A percentile compares a stretch with the other conserved stretches of the same genome.
phyloP scores from a whole-genome alignment of 2,888 invertebrate species.

The Protophormia terraenovae region DNA sequence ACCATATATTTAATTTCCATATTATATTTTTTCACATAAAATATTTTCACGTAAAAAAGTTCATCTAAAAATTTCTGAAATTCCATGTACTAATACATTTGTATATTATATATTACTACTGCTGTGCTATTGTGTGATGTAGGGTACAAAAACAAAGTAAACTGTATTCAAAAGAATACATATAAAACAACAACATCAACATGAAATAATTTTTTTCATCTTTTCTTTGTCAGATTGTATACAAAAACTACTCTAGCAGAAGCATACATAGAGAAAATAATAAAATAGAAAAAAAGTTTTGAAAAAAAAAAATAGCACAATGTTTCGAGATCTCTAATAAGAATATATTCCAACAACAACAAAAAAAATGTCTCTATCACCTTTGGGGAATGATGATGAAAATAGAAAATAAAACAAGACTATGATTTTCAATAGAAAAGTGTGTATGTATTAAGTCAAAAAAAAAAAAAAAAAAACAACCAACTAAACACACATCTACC shows the following conservation, averaged over 20 bases:
- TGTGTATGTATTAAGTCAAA: background rate
- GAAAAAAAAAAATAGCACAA: background rate
- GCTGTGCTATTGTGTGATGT: background rate
- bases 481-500: background rate
- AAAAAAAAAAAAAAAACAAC: background rate
- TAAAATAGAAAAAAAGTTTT: background rate
- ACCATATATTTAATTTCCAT: too few species aligned
- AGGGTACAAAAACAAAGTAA: background rate
- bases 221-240: background rate
- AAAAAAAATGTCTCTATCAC: conserved; percentile 3
- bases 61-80: background rate
- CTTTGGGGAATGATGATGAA: conserved; percentile 14
- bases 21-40: too few species aligned
- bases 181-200: background rate
- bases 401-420: background rate
- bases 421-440: conserved; percentile 12
- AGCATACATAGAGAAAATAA: background rate
- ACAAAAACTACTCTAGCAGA: background rate
- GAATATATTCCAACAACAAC: background rate
- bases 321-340: background rate
- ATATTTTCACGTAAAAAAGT: background rate
- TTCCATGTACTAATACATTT: background rate
- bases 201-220: background rate
- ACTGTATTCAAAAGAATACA: background rate
- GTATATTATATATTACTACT: background rate